Evolutionary conservation across 64 coral and sea anemone species (phyloP), one percentile per base, ranked within the genome.

Genomic region (Actinia tenebrosa): DNA sequence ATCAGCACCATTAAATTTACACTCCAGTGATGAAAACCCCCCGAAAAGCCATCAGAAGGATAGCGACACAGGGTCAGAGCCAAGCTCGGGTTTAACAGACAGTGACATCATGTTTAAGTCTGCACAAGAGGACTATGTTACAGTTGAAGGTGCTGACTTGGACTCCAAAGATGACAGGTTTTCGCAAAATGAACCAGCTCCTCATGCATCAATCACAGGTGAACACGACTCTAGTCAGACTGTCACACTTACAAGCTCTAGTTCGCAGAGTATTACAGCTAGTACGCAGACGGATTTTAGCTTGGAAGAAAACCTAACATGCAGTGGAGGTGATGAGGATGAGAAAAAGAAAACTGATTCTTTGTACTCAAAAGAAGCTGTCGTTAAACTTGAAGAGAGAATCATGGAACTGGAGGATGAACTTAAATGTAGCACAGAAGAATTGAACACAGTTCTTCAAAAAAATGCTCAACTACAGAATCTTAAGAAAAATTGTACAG

Each of bases 81-180:
- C 69, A 37, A 95, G 91, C 68, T 92, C 94, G 2, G 87, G 53
- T 0, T 43, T 92, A 20, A 89, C 91, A 52, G 94, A 97, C 84
- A 97, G 91, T 63, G 94, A 97, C 75, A 53, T 91, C 11, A 84
- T 97, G 89, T 97, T 97, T 66, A 89, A 82, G 60, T 97, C 94
- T 53, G 94, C 94, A 1, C 91, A 97, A 77, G 94, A 97, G 25
- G 94, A 97, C 10, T 97, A 97, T 91, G 94, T 97, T 3, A 97
- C 94, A 20, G 94, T 97, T 13, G 88, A 87, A 80, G 94, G 84
- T 56, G 82, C 91, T 27, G 94, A 97, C 56, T 60, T 93, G 13
- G 91, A 66, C 10, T 69, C 19, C 20, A 53, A 89, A 26, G 23
- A 66, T 69, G 78, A 59, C n/a, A 75, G 69, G 26, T 75, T 37